These are phyloP conservation scores for Aphelocoma californica DNA, from an alignment of 2,797 vertebrate species.

Conservation along the genomic window DNA sequence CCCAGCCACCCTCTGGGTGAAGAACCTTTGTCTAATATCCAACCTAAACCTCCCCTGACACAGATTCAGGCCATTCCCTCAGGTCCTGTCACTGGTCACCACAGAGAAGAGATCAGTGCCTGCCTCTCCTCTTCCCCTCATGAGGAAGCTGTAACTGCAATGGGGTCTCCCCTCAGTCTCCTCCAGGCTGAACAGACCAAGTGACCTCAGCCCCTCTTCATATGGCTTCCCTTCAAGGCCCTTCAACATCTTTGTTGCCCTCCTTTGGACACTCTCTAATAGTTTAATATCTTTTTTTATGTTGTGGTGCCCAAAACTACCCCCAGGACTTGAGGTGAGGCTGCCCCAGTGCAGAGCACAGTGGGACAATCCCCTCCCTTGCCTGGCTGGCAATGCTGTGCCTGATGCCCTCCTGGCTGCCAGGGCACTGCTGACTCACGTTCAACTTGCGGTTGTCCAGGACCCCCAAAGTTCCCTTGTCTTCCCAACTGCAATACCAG, in stretches of 20 bases:
- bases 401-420: neutral
- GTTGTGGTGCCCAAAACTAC: neutral
- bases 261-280: neutral
- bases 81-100: neutral
- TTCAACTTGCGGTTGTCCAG: neutral
- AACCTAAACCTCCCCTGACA: accelerated
- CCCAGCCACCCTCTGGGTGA: accelerated
- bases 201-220: neutral
- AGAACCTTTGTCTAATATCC: neutral
- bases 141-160: neutral
- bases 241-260: too few species aligned
- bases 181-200: neutral
- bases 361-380: neutral
- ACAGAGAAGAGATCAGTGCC: accelerated
- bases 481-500: neutral
- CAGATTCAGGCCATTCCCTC: neutral
- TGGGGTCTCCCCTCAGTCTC: neutral
- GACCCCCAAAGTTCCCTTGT: neutral
- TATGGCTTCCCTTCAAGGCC: accelerated
- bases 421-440: neutral
- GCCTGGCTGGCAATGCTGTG: accelerated
- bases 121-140: neutral
- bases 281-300: neutral
- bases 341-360: accelerated
- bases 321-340: neutral